Conservation (phyloP, 2,113 vertebrate species). For the Pontoporia blainvillei region DNA sequence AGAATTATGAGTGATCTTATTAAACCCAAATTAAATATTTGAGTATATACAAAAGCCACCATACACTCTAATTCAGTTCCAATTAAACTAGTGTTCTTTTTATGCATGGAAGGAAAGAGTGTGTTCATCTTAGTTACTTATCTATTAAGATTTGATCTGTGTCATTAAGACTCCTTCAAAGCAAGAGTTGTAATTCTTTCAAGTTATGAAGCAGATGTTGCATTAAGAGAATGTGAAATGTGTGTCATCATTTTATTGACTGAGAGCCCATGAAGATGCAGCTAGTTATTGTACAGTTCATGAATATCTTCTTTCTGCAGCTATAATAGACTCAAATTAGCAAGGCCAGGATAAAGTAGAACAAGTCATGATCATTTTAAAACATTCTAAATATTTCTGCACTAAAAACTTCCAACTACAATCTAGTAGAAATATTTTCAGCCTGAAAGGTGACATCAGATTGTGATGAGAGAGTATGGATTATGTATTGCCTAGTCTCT, state of each 20-base stretch:
- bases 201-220: slow-evolving; percentile 49
- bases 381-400: slow-evolving; percentile 32
- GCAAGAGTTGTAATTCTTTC: slow-evolving; percentile 43
- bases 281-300: slow-evolving; percentile 30
- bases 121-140: slow-evolving; percentile 55
- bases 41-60: background rate
- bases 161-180: slow-evolving; percentile 57
- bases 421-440: background rate
- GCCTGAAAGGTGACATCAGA: slow-evolving; percentile 32
- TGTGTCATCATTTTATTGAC: slow-evolving; percentile 61
- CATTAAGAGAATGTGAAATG: slow-evolving; percentile 59
- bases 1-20: background rate
- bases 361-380: slow-evolving; percentile 37
- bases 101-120: background rate
- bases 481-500: slow-evolving; percentile 2
- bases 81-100: slow-evolving; percentile 55
- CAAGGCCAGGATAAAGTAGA: slow-evolving; percentile 37
- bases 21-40: slow-evolving; percentile 32
- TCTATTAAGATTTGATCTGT: slow-evolving; percentile 45
- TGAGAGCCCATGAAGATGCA: slow-evolving; percentile 62
- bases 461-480: slow-evolving; percentile 38
- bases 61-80: background rate
- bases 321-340: slow-evolving; percentile 55
- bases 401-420: background rate
- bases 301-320: slow-evolving; percentile 47